Evolutionary conservation across 2,888 invertebrate species (phyloP).

Genomic region (Cantharis rustica): DNA sequence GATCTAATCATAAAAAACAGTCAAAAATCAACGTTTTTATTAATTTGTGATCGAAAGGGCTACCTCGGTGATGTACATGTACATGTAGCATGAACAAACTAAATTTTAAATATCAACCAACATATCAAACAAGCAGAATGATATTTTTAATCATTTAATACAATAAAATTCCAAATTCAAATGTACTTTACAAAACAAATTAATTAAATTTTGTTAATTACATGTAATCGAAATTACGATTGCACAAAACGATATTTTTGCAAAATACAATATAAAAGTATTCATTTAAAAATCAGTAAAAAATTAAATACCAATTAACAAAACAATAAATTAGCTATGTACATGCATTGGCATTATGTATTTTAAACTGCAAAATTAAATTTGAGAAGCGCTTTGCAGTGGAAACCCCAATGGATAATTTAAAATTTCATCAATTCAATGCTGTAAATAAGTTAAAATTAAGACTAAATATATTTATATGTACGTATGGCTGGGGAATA

Average conservation of each 20-base stretch:
- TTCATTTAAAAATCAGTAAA: conserved; percentile 18
- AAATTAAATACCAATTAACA: conserved; percentile 28
- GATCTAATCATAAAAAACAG: background rate
- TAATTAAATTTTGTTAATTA: background rate
- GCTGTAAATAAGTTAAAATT: background rate
- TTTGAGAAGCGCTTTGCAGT: background rate
- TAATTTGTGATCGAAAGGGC: background rate
- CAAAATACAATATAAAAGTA: background rate
- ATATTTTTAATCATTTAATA: background rate
- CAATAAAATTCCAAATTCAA: background rate
- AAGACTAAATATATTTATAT: background rate
- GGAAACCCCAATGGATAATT: conserved; percentile 6
- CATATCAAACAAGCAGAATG: background rate
- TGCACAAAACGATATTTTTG: background rate
- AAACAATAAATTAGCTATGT: conserved; percentile 36
- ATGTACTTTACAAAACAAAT: background rate
- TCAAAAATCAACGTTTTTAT: background rate
- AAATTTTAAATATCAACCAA: background rate
- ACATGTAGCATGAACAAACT: background rate
- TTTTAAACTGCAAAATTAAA: background rate
- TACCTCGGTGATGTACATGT: background rate
- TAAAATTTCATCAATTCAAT: background rate
- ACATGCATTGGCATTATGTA: conserved; percentile 17
- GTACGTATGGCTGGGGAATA: conserved; percentile 19
- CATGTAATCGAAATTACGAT: background rate